These are phyloP conservation scores for Agrotis ipsilon DNA, from an alignment of 2,888 invertebrate genomes.

Conservation along the genomic window DNA sequence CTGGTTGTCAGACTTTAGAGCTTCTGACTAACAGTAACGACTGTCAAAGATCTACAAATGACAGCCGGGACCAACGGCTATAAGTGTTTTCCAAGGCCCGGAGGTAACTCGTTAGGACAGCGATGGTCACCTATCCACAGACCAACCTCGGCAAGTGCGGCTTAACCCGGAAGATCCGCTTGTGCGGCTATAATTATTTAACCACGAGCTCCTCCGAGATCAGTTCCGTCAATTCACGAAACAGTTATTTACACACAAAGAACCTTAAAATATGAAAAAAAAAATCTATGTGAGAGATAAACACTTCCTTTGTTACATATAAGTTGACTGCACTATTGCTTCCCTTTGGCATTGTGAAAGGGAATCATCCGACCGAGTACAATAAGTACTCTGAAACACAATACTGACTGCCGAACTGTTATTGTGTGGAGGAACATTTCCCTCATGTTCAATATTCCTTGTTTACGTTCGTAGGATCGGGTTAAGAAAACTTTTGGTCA, in stretches of 20 bases:
- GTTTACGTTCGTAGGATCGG: background rate
- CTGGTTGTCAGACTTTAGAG: too few relatives aligned
- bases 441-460: background rate
- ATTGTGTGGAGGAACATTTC: slow-evolving; percentile 1
- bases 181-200: too few relatives aligned
- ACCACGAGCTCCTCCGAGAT: too few relatives aligned
- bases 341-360: slow-evolving; percentile 11
- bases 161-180: too few relatives aligned
- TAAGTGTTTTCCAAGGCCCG: too few relatives aligned
- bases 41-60: too few relatives aligned
- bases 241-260: background rate
- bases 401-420: slow-evolving; percentile 16
- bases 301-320: slow-evolving; percentile 18
- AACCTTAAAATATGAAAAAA: background rate
- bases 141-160: too few relatives aligned
- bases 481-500: background rate
- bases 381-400: slow-evolving; percentile 31
- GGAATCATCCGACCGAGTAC: slow-evolving; percentile 5
- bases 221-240: background rate
- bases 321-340: slow-evolving; percentile 10
- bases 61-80: too few relatives aligned
- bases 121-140: too few relatives aligned
- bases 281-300: background rate
- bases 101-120: too few relatives aligned
- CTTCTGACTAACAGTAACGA: too few relatives aligned